Base-by-base conservation (phyloP, 2,797 vertebrate species). In the Malacoctenus gilli region DNA sequence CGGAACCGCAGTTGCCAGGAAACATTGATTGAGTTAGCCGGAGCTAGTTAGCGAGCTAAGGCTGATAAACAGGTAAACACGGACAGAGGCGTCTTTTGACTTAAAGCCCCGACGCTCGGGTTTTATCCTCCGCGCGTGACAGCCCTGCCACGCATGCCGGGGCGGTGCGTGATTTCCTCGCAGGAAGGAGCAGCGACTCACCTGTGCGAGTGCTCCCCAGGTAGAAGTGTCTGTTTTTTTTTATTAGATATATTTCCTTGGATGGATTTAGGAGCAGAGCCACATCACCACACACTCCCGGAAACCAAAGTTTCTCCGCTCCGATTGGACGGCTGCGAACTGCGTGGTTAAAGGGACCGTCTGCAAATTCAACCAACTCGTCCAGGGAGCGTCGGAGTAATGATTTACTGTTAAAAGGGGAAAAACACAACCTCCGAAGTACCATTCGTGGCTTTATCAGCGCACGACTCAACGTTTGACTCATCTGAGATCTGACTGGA, bases 201-300 rank as follows among this genome's bases (percentile, higher is more conserved):
- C 92, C 91, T 85, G 85, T 83, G 4, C 20, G 51, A 50, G 48
- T 55, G 75, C 58, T 81, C 63, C 70, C 66, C 68, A 57, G 71
- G 59, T 78, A 44, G 73, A 74, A 36, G 48, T 67, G 42, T 74
- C 65, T 73, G 74, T 28, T n/a, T n/a, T n/a, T 64, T 79, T 75
- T 85, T 80, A 80, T 84, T 68, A 59, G 52, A 56, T 85, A 53
- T 82, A 85, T 84, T 77, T 83, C 80, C 77, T 87, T 80, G 82
- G 85, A 80, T 79, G 84, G 85, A 80, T 85, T 86, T 85, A 75
- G 44, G 83, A 79, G 70, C 83, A 70, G 68, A 91, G 92, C 92
- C 92, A 93, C 92, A 92, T 93, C 92, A 92, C 82, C 89, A 88
- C 89, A 90, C 87, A 88, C 59, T 88, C 91, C 92, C 89, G 92